A percentile compares a stretch with the other conserved stretches of the same genome.
Evolutionary conservation across 2,113 vertebrate genomes (phyloP).

Genomic region (Centropristis striata): DNA sequence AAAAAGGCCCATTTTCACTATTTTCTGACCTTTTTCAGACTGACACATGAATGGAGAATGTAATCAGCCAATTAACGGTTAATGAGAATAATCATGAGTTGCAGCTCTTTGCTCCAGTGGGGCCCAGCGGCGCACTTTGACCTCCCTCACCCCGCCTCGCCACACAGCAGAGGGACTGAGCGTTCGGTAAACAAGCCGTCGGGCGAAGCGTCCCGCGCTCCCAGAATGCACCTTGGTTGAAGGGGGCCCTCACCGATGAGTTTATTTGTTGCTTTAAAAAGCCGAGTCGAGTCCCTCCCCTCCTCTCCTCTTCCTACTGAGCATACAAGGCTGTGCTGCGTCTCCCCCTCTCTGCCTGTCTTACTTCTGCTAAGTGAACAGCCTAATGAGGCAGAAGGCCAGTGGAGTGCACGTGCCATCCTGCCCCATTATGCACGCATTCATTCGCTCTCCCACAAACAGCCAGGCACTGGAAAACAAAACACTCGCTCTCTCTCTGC

Average conservation of each 20-base stretch:
- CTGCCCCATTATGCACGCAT: constrained; percentile 62
- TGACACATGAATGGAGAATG: too few species aligned
- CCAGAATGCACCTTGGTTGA: constrained; percentile 60
- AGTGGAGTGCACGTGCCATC: constrained; percentile 72
- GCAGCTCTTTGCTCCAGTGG: not conserved
- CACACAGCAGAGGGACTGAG: constrained; percentile 20
- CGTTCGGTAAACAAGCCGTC: constrained; percentile 63
- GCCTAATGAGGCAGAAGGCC: constrained; percentile 78
- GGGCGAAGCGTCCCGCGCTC: constrained; percentile 4
- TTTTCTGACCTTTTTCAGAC: too few species aligned
- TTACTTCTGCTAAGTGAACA: constrained; percentile 74
- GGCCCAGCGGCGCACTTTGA: constrained; percentile 38
- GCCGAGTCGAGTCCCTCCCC: constrained; percentile 26
- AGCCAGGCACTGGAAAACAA: constrained; percentile 60
- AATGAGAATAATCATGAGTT: too few species aligned
- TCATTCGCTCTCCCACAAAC: constrained; percentile 54
- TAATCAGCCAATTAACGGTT: too few species aligned
- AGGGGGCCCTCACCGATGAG: constrained; percentile 26
- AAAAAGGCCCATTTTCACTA: too few species aligned
- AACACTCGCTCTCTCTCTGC: constrained; percentile 28
- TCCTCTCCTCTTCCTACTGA: constrained; percentile 17
- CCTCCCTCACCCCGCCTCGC: constrained; percentile 37
- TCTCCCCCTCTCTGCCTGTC: constrained; percentile 47
- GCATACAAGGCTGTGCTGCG: constrained; percentile 17
- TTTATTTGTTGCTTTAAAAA: constrained; percentile 66